Evolutionary conservation across 2,797 vertebrate species (phyloP).

Genomic region (Enteromius radiatus): DNA sequence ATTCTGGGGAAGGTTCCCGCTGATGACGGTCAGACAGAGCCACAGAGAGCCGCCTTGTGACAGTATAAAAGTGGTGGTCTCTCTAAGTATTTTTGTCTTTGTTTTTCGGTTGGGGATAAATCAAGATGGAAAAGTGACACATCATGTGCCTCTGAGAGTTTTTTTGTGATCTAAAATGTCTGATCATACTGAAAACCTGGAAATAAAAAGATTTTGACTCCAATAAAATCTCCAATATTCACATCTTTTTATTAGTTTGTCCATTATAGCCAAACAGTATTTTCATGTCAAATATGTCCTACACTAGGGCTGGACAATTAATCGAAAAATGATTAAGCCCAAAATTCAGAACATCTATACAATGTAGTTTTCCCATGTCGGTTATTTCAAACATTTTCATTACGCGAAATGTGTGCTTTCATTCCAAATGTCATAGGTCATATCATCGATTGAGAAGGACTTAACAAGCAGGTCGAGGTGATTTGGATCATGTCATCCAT

Average conservation of each 20-base stretch:
- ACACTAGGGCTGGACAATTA: background rate
- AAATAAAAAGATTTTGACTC: background rate
- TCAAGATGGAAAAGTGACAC: background rate
- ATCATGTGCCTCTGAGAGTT: background rate
- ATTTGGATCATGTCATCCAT: slow-evolving; percentile 3
- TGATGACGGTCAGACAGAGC: no score
- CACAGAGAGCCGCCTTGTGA: no score
- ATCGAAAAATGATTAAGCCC: background rate
- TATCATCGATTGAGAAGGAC: background rate
- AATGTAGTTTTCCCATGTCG: no score
- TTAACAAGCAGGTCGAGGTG: background rate
- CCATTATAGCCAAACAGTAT: background rate
- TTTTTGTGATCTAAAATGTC: background rate
- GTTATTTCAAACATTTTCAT: no score
- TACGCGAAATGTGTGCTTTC: no score
- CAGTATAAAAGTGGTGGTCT: background rate
- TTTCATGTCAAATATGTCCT: background rate
- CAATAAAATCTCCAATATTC: background rate
- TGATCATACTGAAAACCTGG: background rate
- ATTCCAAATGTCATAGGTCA: no score
- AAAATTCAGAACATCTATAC: background rate
- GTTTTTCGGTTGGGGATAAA: background rate
- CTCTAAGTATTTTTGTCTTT: background rate
- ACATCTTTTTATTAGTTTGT: background rate
- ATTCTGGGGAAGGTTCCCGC: no score